phyloP scores from a whole-genome alignment of 2,797 vertebrate genomes.

The Myiotriccus ornatus region DNA sequence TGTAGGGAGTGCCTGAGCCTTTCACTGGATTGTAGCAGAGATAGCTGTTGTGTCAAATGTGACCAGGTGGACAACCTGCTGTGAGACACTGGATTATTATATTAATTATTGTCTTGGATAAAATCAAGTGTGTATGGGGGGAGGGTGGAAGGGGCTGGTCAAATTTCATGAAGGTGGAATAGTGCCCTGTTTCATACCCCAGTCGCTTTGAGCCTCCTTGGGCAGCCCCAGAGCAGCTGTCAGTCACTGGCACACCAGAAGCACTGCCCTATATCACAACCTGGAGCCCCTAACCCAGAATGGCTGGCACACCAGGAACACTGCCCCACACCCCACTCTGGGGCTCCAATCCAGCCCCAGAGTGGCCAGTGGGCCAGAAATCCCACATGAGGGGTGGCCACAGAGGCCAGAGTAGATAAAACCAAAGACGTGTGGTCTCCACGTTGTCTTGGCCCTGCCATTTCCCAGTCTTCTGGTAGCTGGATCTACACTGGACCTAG shows the following conservation, averaged over 20 bases:
- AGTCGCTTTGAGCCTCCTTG: neutral
- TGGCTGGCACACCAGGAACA: neutral
- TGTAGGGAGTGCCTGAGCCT: neutral
- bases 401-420: neutral
- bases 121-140: neutral
- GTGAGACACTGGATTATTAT: neutral
- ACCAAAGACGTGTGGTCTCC: neutral
- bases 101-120: neutral
- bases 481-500: neutral
- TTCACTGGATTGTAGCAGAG: neutral
- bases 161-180: neutral
- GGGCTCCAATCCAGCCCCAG: neutral
- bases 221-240: neutral
- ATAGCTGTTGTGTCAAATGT: neutral
- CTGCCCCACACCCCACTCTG: neutral
- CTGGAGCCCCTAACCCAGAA: neutral
- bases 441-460: neutral
- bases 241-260: neutral
- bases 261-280: no score
- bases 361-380: neutral
- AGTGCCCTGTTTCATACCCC: neutral
- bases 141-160: neutral
- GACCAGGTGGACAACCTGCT: neutral
- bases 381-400: neutral
- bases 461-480: neutral